phyloP scores from a whole-genome alignment of 2,888 invertebrate genomes.

The Bugula neritina region DNA sequence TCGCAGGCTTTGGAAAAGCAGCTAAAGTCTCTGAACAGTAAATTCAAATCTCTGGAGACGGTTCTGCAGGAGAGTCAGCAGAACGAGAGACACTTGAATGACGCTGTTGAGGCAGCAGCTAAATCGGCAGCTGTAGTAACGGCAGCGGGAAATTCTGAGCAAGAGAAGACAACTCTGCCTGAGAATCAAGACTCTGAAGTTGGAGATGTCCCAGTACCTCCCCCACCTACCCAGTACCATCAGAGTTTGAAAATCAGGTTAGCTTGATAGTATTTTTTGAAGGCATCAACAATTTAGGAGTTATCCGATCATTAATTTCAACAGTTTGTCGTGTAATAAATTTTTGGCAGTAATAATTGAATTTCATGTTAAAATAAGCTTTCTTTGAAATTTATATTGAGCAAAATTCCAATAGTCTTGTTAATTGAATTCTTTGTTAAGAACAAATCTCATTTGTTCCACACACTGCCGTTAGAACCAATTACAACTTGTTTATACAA shows the following conservation, averaged over 20 bases:
- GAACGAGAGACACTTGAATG: slow-evolving; percentile 14
- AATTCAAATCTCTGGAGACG: slow-evolving; percentile 12
- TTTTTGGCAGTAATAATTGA: too few relatives aligned
- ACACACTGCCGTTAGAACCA: too few relatives aligned
- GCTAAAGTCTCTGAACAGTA: not conserved
- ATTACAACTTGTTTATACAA: too few relatives aligned
- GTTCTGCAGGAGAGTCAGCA: not conserved
- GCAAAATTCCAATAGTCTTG: too few relatives aligned
- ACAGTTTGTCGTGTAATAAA: too few relatives aligned
- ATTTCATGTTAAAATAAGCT: too few relatives aligned
- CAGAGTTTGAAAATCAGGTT: not conserved
- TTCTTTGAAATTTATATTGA: too few relatives aligned
- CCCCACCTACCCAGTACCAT: slow-evolving; percentile 3
- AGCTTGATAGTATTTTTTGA: too few relatives aligned
- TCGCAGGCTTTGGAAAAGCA: slow-evolving; percentile 11
- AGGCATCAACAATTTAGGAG: too few relatives aligned
- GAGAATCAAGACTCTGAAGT: not conserved
- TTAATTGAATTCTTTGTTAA: too few relatives aligned
- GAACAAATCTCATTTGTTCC: too few relatives aligned
- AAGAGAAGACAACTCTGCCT: not conserved
- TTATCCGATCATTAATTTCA: too few relatives aligned
- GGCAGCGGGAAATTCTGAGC: not conserved
- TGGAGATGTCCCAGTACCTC: not conserved
- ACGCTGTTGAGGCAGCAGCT: slow-evolving; percentile 1
- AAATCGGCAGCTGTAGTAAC: not conserved